Evolutionary conservation across 1,140 invertebrate species (phyloP).

Genomic region (Oryctes rhinoceros): DNA sequence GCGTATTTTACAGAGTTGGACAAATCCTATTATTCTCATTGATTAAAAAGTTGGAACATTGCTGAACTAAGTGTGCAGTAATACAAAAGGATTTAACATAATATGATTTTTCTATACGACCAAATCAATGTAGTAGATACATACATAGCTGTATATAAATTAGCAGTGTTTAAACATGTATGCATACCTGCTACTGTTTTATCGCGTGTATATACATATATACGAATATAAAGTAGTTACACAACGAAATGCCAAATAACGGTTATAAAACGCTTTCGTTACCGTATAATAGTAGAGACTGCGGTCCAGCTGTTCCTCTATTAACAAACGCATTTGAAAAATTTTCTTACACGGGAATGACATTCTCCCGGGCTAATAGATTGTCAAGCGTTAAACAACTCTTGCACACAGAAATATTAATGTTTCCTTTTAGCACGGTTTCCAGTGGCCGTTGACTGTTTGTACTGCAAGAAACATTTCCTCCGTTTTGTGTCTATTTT

Average conservation of each 20-base stretch:
- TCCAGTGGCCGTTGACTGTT: background rate
- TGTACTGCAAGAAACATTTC: slow-evolving; percentile 7
- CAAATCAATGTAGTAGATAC: too few relatives aligned
- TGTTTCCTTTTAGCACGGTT: slow-evolving; percentile 19
- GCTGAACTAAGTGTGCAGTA: too few relatives aligned
- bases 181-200: too few relatives aligned
- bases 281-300: background rate
- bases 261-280: background rate
- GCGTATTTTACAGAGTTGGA: too few relatives aligned
- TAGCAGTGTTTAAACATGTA: too few relatives aligned
- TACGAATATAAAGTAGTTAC: slow-evolving; percentile 18
- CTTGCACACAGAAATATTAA: slow-evolving; percentile 15
- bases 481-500: background rate
- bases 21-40: too few relatives aligned
- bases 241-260: background rate
- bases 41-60: too few relatives aligned
- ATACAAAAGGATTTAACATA: too few relatives aligned
- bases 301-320: slow-evolving; percentile 19
- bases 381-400: slow-evolving; percentile 11
- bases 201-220: background rate
- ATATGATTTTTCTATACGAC: too few relatives aligned
- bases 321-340: background rate
- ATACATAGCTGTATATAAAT: too few relatives aligned
- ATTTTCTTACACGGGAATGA: background rate
- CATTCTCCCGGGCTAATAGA: background rate